Evolutionary conservation across 2,888 invertebrate species (phyloP).

Genomic region (Chymomyza caudatula): DNA sequence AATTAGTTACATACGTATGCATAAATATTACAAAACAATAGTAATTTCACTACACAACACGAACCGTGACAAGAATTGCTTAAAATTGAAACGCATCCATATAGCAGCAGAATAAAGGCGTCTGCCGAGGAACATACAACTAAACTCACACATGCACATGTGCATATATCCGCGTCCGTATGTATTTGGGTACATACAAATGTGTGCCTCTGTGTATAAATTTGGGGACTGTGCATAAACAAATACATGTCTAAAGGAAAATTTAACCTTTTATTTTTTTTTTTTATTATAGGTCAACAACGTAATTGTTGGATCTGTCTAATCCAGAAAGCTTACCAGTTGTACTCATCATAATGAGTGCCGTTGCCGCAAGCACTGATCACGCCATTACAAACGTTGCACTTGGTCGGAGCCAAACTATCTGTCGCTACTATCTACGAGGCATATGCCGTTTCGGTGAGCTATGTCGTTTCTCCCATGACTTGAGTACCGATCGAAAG

Average conservation of each 20-base stretch:
- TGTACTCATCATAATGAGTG: slow-evolving; percentile 58
- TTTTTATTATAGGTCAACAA: not conserved
- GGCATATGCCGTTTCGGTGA: slow-evolving; percentile 77
- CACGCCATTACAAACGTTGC: slow-evolving; percentile 37
- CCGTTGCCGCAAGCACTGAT: slow-evolving; percentile 51
- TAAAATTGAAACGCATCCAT: not conserved
- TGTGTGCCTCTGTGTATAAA: not conserved
- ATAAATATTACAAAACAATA: not conserved
- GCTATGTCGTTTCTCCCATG: slow-evolving; percentile 75
- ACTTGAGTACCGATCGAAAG: slow-evolving; percentile 52
- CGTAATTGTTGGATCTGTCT: not conserved
- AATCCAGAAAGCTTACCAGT: not conserved
- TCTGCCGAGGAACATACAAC: not conserved
- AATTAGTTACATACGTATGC: not conserved
- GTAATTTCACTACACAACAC: not conserved
- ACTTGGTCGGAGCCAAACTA: slow-evolving; percentile 60
- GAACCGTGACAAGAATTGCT: not conserved
- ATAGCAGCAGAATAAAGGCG: not conserved
- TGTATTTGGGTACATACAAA: not conserved
- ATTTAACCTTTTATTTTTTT: not conserved
- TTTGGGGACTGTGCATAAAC: not conserved
- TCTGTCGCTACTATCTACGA: slow-evolving; percentile 74
- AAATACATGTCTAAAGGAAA: not conserved
- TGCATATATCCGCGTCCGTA: not conserved
- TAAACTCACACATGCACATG: not conserved